Conservation (phyloP, 2,113 vertebrate species). For the Cynopterus brachyotis region DNA sequence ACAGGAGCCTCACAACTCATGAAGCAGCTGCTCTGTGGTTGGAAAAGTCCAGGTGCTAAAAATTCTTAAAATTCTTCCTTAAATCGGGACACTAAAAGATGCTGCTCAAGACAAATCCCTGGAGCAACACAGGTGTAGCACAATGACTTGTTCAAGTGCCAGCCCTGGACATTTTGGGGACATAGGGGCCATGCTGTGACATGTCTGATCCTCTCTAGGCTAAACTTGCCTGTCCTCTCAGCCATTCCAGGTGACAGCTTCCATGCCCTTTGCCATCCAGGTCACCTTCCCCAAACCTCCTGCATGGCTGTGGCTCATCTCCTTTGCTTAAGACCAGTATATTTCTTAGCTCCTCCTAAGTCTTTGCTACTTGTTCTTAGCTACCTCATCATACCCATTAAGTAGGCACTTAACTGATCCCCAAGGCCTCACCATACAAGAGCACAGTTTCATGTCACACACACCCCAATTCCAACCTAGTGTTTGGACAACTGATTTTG, state of each 20-base stretch:
- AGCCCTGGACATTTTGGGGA: neutral
- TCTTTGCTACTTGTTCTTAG: neutral
- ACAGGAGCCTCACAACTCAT: neutral
- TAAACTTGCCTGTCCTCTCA: neutral
- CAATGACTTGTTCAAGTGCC: neutral
- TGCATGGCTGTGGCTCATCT: neutral
- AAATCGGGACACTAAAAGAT: neutral
- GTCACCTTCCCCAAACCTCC: neutral
- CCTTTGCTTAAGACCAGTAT: neutral
- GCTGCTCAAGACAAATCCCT: neutral
- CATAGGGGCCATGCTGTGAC: neutral
- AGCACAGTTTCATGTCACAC: neutral
- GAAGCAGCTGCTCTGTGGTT: neutral
- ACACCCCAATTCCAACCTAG: neutral
- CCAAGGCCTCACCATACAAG: neutral
- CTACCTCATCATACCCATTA: neutral
- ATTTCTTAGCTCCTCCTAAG: neutral
- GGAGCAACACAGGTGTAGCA: neutral
- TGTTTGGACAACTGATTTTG: neutral
- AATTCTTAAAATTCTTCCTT: neutral
- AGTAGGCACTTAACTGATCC: neutral
- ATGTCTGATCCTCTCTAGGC: neutral
- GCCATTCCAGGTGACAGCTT: neutral
- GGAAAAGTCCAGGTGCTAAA: neutral
- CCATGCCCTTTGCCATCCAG: neutral